Base-by-base conservation (phyloP, 2,797 vertebrate genomes). In the Falco naumanni region DNA sequence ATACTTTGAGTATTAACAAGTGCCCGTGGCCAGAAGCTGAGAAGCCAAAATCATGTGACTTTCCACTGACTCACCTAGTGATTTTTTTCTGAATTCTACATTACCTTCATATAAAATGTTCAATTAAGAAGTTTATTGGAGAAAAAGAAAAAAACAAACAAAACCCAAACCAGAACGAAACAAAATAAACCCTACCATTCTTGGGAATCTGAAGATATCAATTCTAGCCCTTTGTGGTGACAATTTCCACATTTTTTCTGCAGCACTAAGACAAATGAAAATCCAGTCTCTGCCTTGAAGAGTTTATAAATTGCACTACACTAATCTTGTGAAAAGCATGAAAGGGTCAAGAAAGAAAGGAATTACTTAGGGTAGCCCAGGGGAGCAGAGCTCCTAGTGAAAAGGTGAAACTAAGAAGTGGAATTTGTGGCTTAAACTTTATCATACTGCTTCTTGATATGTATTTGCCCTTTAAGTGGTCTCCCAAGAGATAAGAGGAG, bases 331-430 rank as follows among this genome's bases (percentile, higher is more conserved):
- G 61, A 93, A 92, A 84, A 84, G 75, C 78, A 90, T 63, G 87
- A 96, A 94, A 94, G 86, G 93, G 93, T 95, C 92, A 89, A 93
- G 68, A 26, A 95, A 89, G 19, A 95, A 95, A 94, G 37, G 78
- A 96, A 96, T 93, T 94, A 77, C 57, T 92, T 83, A 68, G 81
- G 21, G 75, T 87, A 92, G 64, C 81, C 86, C 37, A 50, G 77
- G 80, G 79, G 53, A 92, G 81, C 81, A 89, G 71, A 92, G 59
- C 28, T 85, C 43, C 74, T 71, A 84, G 39, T 75, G 84, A 90
- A 95, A 93, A 84, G 43, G 75, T 87, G 71, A 95, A 94, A 13
- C 41, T 93, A 91, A 84, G 87, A 94, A 91, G 50, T 81, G 92
- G 87, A 95, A 93, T 95, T 89, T 86, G 69, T 86, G 61, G 65